phyloP scores from a whole-genome alignment of 2,888 invertebrate species.

The Lamellibrachia columna region DNA sequence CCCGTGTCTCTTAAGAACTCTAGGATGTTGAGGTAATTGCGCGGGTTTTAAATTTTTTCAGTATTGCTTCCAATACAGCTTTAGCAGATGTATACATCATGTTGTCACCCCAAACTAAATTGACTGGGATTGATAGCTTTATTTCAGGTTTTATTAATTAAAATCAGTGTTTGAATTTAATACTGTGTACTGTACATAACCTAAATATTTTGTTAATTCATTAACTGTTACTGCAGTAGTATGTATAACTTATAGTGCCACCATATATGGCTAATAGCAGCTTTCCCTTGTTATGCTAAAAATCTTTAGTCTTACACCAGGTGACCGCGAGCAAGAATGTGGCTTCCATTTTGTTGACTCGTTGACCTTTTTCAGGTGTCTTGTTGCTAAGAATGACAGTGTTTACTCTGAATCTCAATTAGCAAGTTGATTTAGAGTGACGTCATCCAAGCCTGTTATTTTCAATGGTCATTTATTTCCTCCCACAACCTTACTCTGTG shows the following conservation, averaged over 20 bases:
- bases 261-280: neutral
- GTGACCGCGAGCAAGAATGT: neutral
- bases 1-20: neutral
- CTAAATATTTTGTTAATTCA: neutral
- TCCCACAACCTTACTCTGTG: neutral
- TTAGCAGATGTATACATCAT: neutral
- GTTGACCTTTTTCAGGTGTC: neutral
- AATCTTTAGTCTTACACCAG: conserved; percentile 1
- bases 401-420: neutral
- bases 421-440: neutral
- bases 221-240: neutral
- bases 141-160: neutral
- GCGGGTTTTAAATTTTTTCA: neutral
- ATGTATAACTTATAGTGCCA: neutral
- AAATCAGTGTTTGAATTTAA: neutral
- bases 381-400: neutral
- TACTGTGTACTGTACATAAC: neutral
- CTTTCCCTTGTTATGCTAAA: neutral
- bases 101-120: neutral
- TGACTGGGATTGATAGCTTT: neutral
- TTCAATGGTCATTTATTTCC: neutral
- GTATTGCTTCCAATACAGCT: neutral
- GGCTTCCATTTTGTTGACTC: neutral
- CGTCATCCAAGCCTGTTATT: neutral
- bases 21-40: conserved; percentile 13